Base-by-base conservation (phyloP, 2,888 invertebrate genomes). In the Esperia sulphurella region DNA sequence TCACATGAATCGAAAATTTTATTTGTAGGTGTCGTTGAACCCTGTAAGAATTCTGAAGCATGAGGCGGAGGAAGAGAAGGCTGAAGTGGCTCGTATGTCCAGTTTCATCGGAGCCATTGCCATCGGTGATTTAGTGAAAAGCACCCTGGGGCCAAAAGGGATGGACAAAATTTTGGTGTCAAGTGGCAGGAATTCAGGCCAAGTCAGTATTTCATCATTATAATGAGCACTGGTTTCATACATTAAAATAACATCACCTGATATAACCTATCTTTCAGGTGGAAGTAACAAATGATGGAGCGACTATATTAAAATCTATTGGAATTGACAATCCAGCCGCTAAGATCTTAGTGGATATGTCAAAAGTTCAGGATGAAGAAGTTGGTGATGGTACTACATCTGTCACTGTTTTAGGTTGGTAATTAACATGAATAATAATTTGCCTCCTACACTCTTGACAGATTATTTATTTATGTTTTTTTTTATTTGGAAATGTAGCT, bases 361-460 rank as follows among this genome's bases (percentile, higher is more conserved):
- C 99, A 10, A 96, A 96, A 83, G 98, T 98, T 3, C 99, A 99
- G 79, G 99, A 99, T 88, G 98, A 98, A 76, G 99, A 99, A 92
- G 99, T 99, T 51, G 99, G 99, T 41, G 99, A 99, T 92, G 99
- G 99, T 10, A 99, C 99, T n/a, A 99, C 99, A 38, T 99, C 99
- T 0, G 99, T 99, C 0, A 97, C 98, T 46, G 99, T 98, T 39
- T 85, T 94, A 56, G 94, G 94, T 94, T 21, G 2, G 21, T 21
- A 21, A n/a, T 21, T 21, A 21, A 21, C 21, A 21, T 5, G 79
- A 12, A 14, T 43, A 35, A 44, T 33, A 8, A 1, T 8, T 10
- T 35, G 10, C 6, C n/a, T 35, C n/a, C 21, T 21, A 21, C 21
- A 21, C 21, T 21, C 21, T 21, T 21, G 21, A 21, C 21, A 21